phyloP scores from a whole-genome alignment of 92 coral and sea anemone genomes.

The Palythoa grandiflora region DNA sequence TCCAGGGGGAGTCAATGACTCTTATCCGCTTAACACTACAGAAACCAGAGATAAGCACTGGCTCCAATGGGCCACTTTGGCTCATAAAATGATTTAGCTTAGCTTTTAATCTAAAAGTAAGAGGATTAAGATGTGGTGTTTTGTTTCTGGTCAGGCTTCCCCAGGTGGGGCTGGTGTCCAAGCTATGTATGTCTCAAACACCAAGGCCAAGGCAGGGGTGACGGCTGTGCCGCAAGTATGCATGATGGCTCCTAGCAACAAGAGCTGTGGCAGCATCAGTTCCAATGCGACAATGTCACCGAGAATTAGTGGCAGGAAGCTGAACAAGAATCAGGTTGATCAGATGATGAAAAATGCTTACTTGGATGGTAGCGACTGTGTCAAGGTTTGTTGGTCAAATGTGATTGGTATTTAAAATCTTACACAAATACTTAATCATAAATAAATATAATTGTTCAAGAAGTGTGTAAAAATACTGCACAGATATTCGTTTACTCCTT shows the following conservation, averaged over 20 bases:
- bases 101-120: background rate
- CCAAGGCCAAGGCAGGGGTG: background rate
- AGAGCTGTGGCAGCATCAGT: constrained; percentile 6
- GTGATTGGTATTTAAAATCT: background rate
- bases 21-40: no score
- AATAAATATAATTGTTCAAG: background rate
- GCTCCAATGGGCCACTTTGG: no score
- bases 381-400: constrained; percentile 14
- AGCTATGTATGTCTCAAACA: background rate
- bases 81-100: no score
- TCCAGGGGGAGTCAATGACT: no score
- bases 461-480: no score
- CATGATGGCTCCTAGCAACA: background rate
- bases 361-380: constrained; percentile 31
- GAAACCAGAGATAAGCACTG: no score
- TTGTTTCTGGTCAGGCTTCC: background rate
- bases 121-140: background rate
- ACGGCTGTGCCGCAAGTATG: background rate
- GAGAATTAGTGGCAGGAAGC: constrained; percentile 22
- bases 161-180: background rate
- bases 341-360: constrained; percentile 21
- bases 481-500: no score
- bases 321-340: constrained; percentile 24
- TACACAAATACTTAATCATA: background rate
- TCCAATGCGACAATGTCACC: constrained; percentile 39